Conservation (phyloP, 1,140 invertebrate genomes). For the Paracyclopina nana region DNA sequence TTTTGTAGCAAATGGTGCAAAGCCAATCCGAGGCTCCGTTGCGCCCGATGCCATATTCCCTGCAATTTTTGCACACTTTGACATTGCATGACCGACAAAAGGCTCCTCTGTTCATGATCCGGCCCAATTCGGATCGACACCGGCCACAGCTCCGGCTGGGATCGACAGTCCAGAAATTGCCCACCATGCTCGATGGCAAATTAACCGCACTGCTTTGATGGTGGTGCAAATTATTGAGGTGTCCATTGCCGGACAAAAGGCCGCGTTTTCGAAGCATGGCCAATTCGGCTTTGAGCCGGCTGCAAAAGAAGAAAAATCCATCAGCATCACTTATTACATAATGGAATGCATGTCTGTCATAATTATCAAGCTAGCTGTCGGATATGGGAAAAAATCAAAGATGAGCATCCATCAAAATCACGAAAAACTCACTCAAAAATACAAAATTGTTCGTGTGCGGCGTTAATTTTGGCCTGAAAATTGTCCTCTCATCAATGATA, state of each 20-base stretch:
- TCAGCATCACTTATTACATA: no score
- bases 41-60: constrained; percentile 38
- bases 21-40: constrained; percentile 44
- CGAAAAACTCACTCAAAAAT: no score
- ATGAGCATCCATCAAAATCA: no score
- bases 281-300: constrained; percentile 40
- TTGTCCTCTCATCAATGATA: no score
- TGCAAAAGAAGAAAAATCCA: constrained; percentile 26
- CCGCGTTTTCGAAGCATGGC: constrained; percentile 36
- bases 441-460: no score
- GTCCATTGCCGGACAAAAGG: constrained; percentile 25
- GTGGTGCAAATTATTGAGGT: constrained; percentile 26
- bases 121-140: constrained; percentile 44
- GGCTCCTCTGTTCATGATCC: constrained; percentile 51
- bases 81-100: constrained; percentile 43
- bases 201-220: not conserved
- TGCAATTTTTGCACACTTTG: constrained; percentile 49
- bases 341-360: no score
- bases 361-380: no score
- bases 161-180: constrained; percentile 20
- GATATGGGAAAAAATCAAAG: no score
- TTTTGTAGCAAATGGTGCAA: constrained; percentile 48
- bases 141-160: constrained; percentile 37
- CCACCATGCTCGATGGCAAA: not conserved
- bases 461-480: no score